Evolutionary conservation across 2,888 invertebrate species (phyloP), one percentile per base, ranked within the genome.

Genomic region (Petrolisthes manimaculis): DNA sequence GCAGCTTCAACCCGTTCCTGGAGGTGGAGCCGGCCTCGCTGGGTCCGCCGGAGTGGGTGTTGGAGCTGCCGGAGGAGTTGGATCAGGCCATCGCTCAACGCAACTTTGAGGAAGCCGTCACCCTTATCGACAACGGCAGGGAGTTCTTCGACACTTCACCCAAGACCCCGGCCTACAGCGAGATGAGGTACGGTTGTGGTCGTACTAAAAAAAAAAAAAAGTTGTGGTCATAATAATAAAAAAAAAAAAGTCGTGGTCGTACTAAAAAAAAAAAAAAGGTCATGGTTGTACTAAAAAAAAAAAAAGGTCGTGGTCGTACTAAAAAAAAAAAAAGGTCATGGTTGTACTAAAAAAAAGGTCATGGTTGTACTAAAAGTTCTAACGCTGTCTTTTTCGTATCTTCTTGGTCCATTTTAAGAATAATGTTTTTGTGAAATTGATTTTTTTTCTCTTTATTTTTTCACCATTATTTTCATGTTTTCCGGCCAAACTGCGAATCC

Each of bases 41-140:
- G 61, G 90, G 91, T 91, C 93, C 93, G 75, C 97, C 97, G 0
- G 97, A 97, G 92, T 99, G 98, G 98, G 93, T 99, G 86, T 93
- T 95, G 87, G 98, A 98, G 93, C 95, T 97, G 4, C 96, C 97
- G 0, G 99, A 99, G 93, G 98, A 99, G 93, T 94, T 99, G 86
- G 98, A 99, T 94, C 98, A 98, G 18, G 95, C 96, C 92, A 97
- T 99, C 91, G 99, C 98, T 0, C 98, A 99, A 93, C 95, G 99
- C 92, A 97, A 98, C 93, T 99, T 99, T 92, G 97, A 98, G 93
- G 97, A 97, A 92, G 98, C 98, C 0, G 96, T 97, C 91, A 95
- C 95, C 91, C 94, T 98, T 18, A 95, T 98, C 91, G 96, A 96
- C 91, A 95, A 95, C 92, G 93, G 93, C 92, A 89, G 91, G 9